These are phyloP conservation scores for Heterotilapia buettikoferi DNA, from an alignment of 2,113 vertebrate genomes.

Conservation along the genomic window DNA sequence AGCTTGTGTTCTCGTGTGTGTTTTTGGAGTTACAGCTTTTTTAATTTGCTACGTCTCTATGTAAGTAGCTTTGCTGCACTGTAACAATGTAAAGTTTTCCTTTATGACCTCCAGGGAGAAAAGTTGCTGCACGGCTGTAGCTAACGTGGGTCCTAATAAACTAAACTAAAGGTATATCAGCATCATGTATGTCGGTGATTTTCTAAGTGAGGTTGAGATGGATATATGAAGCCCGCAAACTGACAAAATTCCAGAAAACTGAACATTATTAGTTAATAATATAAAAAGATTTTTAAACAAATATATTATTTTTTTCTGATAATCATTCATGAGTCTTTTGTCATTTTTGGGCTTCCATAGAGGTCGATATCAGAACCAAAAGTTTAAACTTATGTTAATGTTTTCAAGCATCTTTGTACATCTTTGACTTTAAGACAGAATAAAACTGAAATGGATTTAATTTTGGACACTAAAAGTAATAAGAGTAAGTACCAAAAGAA, in stretches of 20 bases:
- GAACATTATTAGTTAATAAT: neutral
- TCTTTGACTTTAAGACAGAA: neutral
- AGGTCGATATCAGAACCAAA: neutral
- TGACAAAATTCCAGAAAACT: neutral
- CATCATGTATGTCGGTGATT: neutral
- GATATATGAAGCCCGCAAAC: accelerated
- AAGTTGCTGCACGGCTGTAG: neutral
- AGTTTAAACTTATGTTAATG: neutral
- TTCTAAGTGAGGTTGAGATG: neutral
- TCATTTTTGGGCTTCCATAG: neutral
- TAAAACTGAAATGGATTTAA: neutral
- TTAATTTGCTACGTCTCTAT: neutral
- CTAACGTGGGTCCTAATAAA: neutral
- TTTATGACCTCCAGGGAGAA: neutral
- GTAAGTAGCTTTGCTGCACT: neutral
- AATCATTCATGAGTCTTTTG: neutral
- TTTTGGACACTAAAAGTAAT: neutral
- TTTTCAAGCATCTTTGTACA: neutral
- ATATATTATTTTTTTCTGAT: neutral
- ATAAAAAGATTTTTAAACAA: neutral
- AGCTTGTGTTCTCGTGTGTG: neutral
- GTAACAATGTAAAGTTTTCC: accelerated
- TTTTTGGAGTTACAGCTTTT: neutral
- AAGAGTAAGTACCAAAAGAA: neutral
- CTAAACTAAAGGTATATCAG: neutral